These are phyloP conservation scores for Chironomus riparius DNA, from an alignment of 2,888 invertebrate genomes.

Conservation along the genomic window DNA sequence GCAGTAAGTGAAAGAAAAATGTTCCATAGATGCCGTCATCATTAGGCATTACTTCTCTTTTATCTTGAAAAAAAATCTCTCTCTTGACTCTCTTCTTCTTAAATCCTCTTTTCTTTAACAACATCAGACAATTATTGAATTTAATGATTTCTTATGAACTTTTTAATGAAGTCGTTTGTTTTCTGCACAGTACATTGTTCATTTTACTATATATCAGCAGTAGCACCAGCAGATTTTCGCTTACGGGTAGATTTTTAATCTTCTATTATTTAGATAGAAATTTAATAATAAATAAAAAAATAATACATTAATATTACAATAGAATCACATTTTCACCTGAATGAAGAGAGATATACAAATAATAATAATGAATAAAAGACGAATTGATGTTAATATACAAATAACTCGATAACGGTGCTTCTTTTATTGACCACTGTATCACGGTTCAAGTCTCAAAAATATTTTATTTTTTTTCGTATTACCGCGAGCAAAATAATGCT, in stretches of 20 bases:
- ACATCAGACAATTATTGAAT: constrained; percentile 21
- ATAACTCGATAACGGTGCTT: not conserved
- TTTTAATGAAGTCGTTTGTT: constrained; percentile 11
- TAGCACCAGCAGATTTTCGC: not conserved
- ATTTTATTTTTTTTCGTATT: too few species aligned
- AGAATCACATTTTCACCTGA: not conserved
- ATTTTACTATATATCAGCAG: not conserved
- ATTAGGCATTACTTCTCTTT: too few species aligned
- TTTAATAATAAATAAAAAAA: not conserved
- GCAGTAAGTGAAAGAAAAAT: too few species aligned
- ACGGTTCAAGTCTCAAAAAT: too few species aligned
- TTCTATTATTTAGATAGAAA: not conserved
- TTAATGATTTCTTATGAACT: constrained; percentile 19
- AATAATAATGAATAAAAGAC: not conserved
- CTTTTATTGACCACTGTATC: not conserved
- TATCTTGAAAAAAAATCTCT: too few species aligned
- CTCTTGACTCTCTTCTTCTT: too few species aligned
- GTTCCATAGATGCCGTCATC: too few species aligned
- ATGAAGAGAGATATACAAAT: not conserved
- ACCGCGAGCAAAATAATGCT: too few species aligned
- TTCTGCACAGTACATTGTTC: too few species aligned
- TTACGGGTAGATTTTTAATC: not conserved
- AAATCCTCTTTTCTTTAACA: not conserved
- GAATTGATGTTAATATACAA: not conserved
- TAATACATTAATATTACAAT: not conserved